Evolutionary conservation across 2,888 invertebrate genomes (phyloP).

Genomic region (Thera britannica): DNA sequence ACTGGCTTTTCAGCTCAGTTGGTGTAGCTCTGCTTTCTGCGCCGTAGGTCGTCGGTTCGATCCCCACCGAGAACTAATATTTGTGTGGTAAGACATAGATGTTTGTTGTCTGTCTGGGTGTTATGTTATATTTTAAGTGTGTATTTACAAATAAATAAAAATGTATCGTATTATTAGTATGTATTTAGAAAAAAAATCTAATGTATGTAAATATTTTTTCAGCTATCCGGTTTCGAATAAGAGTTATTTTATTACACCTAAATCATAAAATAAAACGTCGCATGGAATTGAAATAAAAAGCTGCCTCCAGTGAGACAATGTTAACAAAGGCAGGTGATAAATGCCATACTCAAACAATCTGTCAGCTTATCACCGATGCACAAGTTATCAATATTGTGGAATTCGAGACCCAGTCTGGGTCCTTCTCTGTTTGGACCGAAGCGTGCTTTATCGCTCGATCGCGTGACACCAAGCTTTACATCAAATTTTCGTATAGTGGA

Average conservation of each 20-base stretch:
- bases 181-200: too few relatives aligned
- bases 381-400: slow-evolving; percentile 23
- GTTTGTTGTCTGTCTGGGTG: too few relatives aligned
- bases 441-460: slow-evolving; percentile 71
- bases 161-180: too few relatives aligned
- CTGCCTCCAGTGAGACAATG: neutral
- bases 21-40: too few relatives aligned
- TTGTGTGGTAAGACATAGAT: too few relatives aligned
- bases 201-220: too few relatives aligned
- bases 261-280: neutral
- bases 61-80: too few relatives aligned
- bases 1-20: too few relatives aligned
- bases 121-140: too few relatives aligned
- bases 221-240: too few relatives aligned
- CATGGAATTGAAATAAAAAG: neutral
- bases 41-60: too few relatives aligned
- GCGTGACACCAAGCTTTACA: slow-evolving; percentile 73
- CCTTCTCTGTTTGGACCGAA: slow-evolving; percentile 54
- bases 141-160: too few relatives aligned
- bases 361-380: slow-evolving; percentile 9
- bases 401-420: slow-evolving; percentile 25
- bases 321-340: neutral
- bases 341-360: slow-evolving; percentile 1
- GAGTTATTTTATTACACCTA: neutral
- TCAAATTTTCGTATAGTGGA: slow-evolving; percentile 72